Percentiles rank a stretch among this genome's conserved stretches.
Evolutionary conservation across 2,113 vertebrate genomes (phyloP).

Genomic region (Myanophis thanlyinensis): DNA sequence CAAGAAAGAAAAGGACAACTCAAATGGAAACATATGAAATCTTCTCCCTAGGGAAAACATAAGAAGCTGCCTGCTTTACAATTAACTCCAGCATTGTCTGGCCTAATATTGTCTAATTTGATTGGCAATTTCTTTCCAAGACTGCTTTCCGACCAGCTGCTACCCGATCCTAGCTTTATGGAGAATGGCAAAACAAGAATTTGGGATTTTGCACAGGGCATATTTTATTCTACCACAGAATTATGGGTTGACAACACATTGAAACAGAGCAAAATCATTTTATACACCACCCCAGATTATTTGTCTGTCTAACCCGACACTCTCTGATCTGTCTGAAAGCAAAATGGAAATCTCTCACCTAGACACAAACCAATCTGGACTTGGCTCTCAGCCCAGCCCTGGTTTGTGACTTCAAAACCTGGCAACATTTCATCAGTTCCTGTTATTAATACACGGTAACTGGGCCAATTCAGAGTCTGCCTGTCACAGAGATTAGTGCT

Average conservation of each 20-base stretch:
- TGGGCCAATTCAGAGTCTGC: neutral
- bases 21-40: neutral
- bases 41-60: neutral
- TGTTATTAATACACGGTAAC: neutral
- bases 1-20: neutral
- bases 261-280: neutral
- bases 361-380: neutral
- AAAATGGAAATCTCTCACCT: neutral
- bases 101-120: neutral
- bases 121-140: neutral
- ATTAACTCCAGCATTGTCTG: neutral
- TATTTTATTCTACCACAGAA: neutral
- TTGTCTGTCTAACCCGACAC: neutral
- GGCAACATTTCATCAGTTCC: neutral
- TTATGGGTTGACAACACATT: neutral
- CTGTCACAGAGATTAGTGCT: neutral
- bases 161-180: neutral
- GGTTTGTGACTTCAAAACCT: neutral
- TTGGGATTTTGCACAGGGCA: neutral
- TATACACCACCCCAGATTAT: neutral
- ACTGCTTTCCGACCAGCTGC: neutral
- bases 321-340: neutral
- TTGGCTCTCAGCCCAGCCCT: neutral
- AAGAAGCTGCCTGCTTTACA: neutral
- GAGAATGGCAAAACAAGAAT: neutral